Evolutionary conservation across 2,797 vertebrate genomes (phyloP).

Genomic region (Zonotrichia albicollis): DNA sequence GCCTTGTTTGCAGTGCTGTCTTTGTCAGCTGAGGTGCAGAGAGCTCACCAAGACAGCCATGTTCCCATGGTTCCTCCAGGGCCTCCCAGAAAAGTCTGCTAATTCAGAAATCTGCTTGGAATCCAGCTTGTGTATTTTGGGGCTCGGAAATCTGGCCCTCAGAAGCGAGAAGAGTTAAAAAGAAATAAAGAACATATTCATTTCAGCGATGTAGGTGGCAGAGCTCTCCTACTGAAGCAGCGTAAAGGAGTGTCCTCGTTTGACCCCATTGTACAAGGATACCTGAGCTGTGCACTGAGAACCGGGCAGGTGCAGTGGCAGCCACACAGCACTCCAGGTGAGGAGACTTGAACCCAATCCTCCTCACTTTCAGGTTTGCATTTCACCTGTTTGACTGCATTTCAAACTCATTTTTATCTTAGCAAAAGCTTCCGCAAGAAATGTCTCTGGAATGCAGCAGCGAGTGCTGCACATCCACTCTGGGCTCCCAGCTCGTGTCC

Average conservation of each 20-base stretch:
- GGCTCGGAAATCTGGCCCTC: not conserved
- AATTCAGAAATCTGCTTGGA: not conserved
- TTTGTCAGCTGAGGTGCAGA: not conserved
- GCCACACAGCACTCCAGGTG: not conserved
- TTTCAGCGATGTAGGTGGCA: constrained; percentile 17
- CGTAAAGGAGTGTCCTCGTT: not conserved
- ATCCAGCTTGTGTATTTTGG: not conserved
- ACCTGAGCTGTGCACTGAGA: not conserved
- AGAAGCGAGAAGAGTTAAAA: not conserved
- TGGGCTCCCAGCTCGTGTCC: not conserved
- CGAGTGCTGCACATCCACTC: not conserved
- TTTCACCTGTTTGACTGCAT: not conserved
- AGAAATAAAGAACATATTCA: not conserved
- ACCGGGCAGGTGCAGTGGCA: not conserved
- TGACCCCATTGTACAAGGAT: not conserved
- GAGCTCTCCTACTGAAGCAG: not conserved
- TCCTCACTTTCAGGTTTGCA: not conserved
- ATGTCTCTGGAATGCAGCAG: not conserved
- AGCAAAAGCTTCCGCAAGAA: not conserved
- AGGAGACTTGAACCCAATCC: not conserved
- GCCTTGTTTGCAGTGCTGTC: not conserved
- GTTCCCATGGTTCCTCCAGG: fast-evolving
- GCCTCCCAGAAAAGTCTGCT: not conserved
- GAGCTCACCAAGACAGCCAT: not conserved
- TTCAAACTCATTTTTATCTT: not conserved